A percentile compares a stretch with the other conserved stretches of the same genome.
Evolutionary conservation across 1,140 invertebrate genomes (phyloP).

Genomic region (Lerema accius): DNA sequence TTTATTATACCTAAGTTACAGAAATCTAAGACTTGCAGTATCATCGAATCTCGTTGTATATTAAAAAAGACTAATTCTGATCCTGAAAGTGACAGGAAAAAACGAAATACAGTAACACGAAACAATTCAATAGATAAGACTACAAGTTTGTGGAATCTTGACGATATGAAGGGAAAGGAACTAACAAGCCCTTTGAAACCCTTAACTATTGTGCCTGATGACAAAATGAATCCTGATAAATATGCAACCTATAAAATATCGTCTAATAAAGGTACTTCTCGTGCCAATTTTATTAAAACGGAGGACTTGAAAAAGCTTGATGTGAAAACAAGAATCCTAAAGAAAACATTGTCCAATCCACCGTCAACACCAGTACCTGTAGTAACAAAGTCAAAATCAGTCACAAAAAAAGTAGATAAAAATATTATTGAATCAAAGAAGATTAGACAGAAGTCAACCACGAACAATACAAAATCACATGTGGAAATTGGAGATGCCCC

Average conservation of each 20-base stretch:
- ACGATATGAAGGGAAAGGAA: conserved; percentile 81
- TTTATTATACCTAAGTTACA: conserved; percentile 82
- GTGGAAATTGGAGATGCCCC: conserved; percentile 57
- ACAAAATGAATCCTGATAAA: conserved; percentile 75
- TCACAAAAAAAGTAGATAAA: conserved; percentile 71
- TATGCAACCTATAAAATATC: conserved; percentile 81
- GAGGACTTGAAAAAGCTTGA: conserved; percentile 78
- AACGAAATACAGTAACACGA: conserved; percentile 60
- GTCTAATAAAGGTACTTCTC: conserved; percentile 65
- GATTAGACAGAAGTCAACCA: conserved; percentile 58
- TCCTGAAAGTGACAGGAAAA: conserved; percentile 59
- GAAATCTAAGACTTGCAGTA: conserved; percentile 85
- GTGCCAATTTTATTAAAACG: conserved; percentile 63
- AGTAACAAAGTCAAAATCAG: conserved; percentile 63
- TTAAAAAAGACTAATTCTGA: conserved; percentile 81
- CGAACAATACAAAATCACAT: conserved; percentile 52
- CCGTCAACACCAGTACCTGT: conserved; percentile 76
- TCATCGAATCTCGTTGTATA: conserved; percentile 85
- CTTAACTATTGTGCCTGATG: conserved; percentile 54
- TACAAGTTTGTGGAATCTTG: conserved; percentile 82
- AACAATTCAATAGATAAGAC: conserved; percentile 80
- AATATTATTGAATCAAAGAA: conserved; percentile 73
- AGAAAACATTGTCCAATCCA: conserved; percentile 81
- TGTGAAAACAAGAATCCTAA: conserved; percentile 81
- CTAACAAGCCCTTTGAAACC: conserved; percentile 71